These are phyloP conservation scores for Mnemiopsis leidyi DNA, from an alignment of 37 sponge, comb jelly and placozoan genomes.

Conservation along the genomic window DNA sequence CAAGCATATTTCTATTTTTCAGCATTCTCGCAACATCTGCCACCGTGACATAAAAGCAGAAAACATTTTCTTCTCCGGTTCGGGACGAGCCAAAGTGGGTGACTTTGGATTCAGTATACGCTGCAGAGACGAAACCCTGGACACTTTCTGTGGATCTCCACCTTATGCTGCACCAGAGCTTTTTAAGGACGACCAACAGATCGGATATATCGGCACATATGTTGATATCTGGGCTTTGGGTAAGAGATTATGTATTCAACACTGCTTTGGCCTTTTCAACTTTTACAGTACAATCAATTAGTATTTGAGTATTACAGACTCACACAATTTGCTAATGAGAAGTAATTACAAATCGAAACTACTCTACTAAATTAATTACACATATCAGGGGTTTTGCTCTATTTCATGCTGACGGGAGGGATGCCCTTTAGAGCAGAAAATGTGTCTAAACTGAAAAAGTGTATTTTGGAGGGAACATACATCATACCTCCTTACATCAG, in stretches of 20 bases:
- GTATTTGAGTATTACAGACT: too few relatives aligned
- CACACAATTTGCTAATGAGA: too few relatives aligned
- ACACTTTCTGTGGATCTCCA: conserved; percentile 89
- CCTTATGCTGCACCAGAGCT: conserved; percentile 89
- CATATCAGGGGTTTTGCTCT: conserved; percentile 74
- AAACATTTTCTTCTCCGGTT: conserved; percentile 75
- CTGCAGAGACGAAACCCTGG: conserved; percentile 59
- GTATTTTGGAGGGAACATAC: conserved; percentile 72
- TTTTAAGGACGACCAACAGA: conserved; percentile 73
- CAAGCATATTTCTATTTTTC: too few relatives aligned
- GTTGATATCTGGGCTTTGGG: conserved; percentile 89
- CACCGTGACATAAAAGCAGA: conserved; percentile 88
- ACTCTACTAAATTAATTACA: too few relatives aligned
- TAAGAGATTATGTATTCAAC: not conserved
- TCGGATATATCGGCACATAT: conserved; percentile 67
- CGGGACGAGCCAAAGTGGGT: conserved; percentile 73
- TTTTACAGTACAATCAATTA: not conserved
- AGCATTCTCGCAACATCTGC: conserved; percentile 75
- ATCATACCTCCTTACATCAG: conserved; percentile 68
- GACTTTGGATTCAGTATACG: conserved; percentile 88
- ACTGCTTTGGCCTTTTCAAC: not conserved
- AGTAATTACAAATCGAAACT: too few relatives aligned
- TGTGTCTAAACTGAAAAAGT: conserved; percentile 71
- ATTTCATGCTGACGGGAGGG: conserved; percentile 74
- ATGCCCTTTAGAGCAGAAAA: conserved; percentile 75